Conservation (phyloP, 1,140 invertebrate species). For the Eurosta solidaginis region DNA sequence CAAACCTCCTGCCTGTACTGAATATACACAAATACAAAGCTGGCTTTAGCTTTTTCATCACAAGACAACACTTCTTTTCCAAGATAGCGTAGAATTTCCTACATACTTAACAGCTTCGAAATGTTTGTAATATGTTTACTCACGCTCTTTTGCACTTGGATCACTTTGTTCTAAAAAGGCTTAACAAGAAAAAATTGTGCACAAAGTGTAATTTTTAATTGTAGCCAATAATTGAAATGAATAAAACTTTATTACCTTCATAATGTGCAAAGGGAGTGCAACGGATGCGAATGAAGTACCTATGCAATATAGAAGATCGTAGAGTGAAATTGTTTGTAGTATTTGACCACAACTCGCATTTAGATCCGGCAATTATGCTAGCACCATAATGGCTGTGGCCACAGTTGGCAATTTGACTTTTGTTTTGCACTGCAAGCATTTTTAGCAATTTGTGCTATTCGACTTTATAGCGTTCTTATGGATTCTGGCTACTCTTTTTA, state of each 20-base stretch:
- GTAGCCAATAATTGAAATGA: conserved; percentile 10
- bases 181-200: neutral
- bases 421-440: neutral
- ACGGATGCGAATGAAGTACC: neutral
- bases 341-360: neutral
- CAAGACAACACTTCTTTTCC: too few relatives aligned
- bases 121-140: neutral
- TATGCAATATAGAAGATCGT: neutral
- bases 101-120: neutral
- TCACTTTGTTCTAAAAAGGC: neutral
- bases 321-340: neutral
- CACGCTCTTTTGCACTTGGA: neutral
- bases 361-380: neutral
- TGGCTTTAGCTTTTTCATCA: too few relatives aligned
- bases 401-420: conserved; percentile 12
- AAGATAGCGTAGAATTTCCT: too few relatives aligned
- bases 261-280: neutral
- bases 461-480: neutral
- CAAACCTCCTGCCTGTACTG: too few relatives aligned
- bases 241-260: conserved; percentile 8
- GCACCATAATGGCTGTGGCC: conserved; percentile 4
- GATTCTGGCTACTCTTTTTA: too few relatives aligned
- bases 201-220: conserved; percentile 14
- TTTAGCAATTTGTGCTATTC: neutral
- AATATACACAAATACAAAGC: too few relatives aligned